phyloP scores from a whole-genome alignment of 64 coral and sea anemone species.

The Montipora capricornis region DNA sequence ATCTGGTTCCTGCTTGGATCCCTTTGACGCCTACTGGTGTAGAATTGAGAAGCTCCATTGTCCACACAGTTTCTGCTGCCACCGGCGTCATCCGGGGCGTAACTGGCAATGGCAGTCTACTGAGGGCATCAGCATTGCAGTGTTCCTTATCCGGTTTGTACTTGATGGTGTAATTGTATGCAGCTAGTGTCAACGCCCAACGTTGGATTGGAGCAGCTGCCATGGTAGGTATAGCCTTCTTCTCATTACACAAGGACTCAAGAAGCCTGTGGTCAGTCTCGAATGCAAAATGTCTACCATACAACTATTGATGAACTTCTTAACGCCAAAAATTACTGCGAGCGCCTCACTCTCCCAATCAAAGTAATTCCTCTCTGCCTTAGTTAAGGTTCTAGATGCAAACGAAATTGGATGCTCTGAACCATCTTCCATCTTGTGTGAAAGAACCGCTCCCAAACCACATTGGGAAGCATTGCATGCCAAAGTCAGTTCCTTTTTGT shows the following conservation, averaged over 20 bases:
- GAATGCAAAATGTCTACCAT: too few species aligned
- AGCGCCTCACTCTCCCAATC: too few species aligned
- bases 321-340: too few species aligned
- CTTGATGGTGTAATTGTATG: neutral
- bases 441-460: too few species aligned
- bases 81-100: neutral
- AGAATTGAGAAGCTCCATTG: neutral
- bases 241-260: too few species aligned
- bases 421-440: too few species aligned
- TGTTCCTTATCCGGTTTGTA: neutral
- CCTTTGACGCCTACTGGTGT: neutral
- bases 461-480: neutral
- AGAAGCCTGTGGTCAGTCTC: too few species aligned
- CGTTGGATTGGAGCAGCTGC: conserved; percentile 18
- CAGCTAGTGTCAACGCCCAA: conserved; percentile 12
- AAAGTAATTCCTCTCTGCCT: too few species aligned
- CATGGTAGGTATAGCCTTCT: conserved; percentile 6
- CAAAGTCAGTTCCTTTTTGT: neutral
- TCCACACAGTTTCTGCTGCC: neutral
- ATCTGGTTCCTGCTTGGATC: too few species aligned
- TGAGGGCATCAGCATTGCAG: conserved; percentile 40
- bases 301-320: too few species aligned
- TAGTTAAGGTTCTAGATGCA: too few species aligned
- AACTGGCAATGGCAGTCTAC: conserved; percentile 7
- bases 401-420: too few species aligned